Percentiles rank a stretch among this genome's conserved stretches.
Evolutionary conservation across 2,797 vertebrate species (phyloP).

Genomic region (Pelobates cultripes): DNA sequence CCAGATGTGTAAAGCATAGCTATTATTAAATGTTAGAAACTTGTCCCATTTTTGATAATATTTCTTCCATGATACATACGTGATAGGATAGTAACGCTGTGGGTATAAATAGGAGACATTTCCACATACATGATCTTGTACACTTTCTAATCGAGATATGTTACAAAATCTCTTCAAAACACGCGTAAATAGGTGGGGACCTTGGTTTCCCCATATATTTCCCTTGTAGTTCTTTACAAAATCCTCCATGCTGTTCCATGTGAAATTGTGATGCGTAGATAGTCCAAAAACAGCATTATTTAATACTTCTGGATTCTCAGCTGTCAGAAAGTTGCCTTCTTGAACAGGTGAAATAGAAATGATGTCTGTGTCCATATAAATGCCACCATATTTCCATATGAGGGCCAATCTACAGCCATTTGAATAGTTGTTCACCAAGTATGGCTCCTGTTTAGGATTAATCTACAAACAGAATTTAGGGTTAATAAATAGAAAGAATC

Average conservation of each 20-base stretch:
- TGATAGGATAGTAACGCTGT: slow-evolving; percentile 73
- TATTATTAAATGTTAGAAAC: slow-evolving; percentile 66
- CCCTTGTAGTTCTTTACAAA: slow-evolving; percentile 28
- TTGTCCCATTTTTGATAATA: slow-evolving; percentile 71
- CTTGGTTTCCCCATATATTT: slow-evolving; percentile 16
- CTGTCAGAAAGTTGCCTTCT: slow-evolving; percentile 11
- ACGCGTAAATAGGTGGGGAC: slow-evolving; percentile 4
- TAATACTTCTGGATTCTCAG: background rate
- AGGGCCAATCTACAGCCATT: slow-evolving; percentile 16
- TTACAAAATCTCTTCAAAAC: slow-evolving; percentile 11
- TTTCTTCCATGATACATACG: slow-evolving; percentile 61
- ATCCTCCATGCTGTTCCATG: background rate
- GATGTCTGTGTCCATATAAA: background rate
- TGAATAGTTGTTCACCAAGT: slow-evolving; percentile 1
- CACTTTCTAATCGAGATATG: slow-evolving; percentile 57
- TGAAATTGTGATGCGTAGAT: slow-evolving; percentile 2
- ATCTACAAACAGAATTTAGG: background rate
- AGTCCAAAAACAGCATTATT: slow-evolving; percentile 25
- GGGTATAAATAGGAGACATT: slow-evolving; percentile 74
- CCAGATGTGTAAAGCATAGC: slow-evolving; percentile 73
- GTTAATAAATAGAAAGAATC: no score
- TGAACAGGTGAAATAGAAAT: slow-evolving; percentile 8
- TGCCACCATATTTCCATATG: slow-evolving; percentile 34
- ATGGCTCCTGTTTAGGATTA: background rate
- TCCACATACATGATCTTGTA: slow-evolving; percentile 57